A percentile compares a stretch with the other conserved stretches of the same genome.
phyloP scores from a whole-genome alignment of 1,140 invertebrate genomes.

The Oedothorax gibbosus region DNA sequence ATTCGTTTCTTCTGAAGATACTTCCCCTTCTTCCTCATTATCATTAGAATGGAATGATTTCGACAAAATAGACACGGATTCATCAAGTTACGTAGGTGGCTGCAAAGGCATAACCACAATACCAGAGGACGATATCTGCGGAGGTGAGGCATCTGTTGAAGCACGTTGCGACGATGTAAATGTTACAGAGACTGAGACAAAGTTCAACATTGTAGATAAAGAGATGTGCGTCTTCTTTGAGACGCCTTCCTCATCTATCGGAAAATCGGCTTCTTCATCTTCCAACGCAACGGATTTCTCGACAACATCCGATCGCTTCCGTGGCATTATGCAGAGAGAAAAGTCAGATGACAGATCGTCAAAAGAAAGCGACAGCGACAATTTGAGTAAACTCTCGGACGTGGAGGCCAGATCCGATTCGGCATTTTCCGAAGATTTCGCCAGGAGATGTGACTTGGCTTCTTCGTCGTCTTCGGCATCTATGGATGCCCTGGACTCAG shows the following conservation, averaged over 20 bases:
- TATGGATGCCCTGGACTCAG: conserved; percentile 31
- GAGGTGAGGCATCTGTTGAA: conserved; percentile 15
- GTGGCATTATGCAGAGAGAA: conserved; percentile 53
- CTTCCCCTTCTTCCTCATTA: conserved; percentile 47
- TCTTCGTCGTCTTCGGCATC: conserved; percentile 41
- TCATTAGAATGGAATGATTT: conserved; percentile 58
- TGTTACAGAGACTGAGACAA: conserved; percentile 44
- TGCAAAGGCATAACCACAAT: conserved; percentile 14
- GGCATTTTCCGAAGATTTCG: conserved; percentile 40
- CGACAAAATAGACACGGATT: conserved; percentile 34
- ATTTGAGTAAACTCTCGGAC: conserved; percentile 51
- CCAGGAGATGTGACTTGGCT: conserved; percentile 7
- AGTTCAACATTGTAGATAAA: conserved; percentile 48
- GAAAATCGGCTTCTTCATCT: conserved; percentile 50
- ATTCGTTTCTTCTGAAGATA: conserved; percentile 49
- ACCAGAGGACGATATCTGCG: background rate
- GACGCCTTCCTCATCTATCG: conserved; percentile 47
- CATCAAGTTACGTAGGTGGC: background rate
- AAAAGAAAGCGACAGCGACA: conserved; percentile 58
- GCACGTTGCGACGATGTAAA: conserved; percentile 37
- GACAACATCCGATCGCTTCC: conserved; percentile 41
- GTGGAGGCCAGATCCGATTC: conserved; percentile 33
- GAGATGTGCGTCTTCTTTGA: conserved; percentile 56
- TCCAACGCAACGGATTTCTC: conserved; percentile 56
- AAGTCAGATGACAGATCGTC: conserved; percentile 54